A percentile compares a stretch with the other conserved stretches of the same genome.
Evolutionary conservation across 2,113 vertebrate species (phyloP).

Genomic region (Baryphthengus martii): DNA sequence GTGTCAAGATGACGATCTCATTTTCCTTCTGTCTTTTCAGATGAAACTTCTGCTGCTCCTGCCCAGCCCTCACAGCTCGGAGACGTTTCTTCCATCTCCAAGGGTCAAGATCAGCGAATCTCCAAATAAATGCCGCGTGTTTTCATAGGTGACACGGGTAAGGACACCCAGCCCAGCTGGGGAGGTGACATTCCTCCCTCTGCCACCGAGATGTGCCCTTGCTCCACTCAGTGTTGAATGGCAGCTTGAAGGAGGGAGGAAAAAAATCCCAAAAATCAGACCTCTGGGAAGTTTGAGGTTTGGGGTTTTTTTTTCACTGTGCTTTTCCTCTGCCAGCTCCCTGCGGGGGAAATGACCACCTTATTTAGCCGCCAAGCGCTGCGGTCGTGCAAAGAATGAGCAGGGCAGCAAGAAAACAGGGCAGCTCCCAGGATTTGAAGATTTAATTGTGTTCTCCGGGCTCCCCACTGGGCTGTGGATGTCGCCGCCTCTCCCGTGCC

Average conservation of each 20-base stretch:
- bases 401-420: background rate
- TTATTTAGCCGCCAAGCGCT: background rate
- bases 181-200: background rate
- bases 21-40: background rate
- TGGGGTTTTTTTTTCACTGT: too few species aligned
- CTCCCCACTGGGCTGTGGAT: too few species aligned
- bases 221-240: background rate
- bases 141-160: accelerated
- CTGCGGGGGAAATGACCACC: too few species aligned
- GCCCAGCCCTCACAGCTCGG: background rate
- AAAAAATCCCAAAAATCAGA: too few species aligned
- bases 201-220: conserved; percentile 35
- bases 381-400: too few species aligned
- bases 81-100: background rate
- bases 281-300: background rate
- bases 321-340: background rate
- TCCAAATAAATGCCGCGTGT: background rate
- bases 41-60: background rate
- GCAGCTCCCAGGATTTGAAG: background rate
- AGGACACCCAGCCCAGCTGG: too few species aligned
- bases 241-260: accelerated
- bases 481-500: accelerated
- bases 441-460: too few species aligned
- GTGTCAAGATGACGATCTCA: accelerated
- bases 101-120: accelerated